Conservation (phyloP, 1,140 invertebrate species). For the Acromyrmex echinatior region DNA sequence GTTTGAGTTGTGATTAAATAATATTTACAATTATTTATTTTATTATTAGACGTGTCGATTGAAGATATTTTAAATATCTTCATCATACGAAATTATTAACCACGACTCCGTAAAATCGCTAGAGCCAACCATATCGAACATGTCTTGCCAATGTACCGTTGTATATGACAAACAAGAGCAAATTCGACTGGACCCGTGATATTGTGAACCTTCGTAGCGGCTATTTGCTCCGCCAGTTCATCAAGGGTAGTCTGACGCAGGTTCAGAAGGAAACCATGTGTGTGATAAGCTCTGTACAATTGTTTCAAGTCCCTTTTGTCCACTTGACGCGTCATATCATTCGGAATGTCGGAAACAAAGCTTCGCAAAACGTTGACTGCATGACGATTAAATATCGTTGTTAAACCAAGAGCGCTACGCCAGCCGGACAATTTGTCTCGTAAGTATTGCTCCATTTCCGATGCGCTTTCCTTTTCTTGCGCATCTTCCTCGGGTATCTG, state of each 20-base stretch:
- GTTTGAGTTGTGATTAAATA: neutral
- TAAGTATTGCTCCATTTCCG: conserved; percentile 79
- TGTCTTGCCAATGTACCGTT: conserved; percentile 81
- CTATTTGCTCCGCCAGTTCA: conserved; percentile 80
- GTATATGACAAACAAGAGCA: conserved; percentile 80
- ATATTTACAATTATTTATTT: neutral
- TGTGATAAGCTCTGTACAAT: conserved; percentile 82
- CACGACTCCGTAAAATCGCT: conserved; percentile 80
- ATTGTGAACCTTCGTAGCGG: conserved; percentile 81
- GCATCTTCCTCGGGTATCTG: conserved; percentile 65
- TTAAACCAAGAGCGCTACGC: conserved; percentile 78
- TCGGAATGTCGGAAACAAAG: conserved; percentile 74
- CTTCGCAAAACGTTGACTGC: conserved; percentile 79
- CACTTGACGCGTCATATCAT: conserved; percentile 73
- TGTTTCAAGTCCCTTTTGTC: conserved; percentile 83
- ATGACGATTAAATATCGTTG: conserved; percentile 83
- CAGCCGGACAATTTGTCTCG: conserved; percentile 80
- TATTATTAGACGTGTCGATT: neutral
- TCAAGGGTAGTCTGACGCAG: conserved; percentile 77
- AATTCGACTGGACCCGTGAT: conserved; percentile 84
- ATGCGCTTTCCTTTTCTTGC: conserved; percentile 50
- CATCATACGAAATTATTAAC: conserved; percentile 56
- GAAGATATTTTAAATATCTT: too few relatives aligned
- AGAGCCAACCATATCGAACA: conserved; percentile 82
- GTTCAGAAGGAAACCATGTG: conserved; percentile 83